Evolutionary conservation across 1,140 invertebrate species (phyloP).

Genomic region (Hylaeus anthracinus): DNA sequence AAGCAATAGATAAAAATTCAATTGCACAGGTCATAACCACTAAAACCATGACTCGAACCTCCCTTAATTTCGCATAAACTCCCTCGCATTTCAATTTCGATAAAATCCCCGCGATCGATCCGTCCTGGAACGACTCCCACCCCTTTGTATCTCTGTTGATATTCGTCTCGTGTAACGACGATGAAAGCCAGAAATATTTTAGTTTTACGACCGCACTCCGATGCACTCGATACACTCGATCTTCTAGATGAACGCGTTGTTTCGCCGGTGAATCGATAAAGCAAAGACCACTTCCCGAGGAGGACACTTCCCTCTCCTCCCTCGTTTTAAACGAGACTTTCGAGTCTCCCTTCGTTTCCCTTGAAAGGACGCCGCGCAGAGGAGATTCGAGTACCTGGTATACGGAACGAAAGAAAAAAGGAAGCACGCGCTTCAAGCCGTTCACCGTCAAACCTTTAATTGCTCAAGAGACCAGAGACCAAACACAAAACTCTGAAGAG

Average conservation of each 20-base stretch:
- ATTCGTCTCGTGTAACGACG: background rate
- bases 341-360: background rate
- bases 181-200: background rate
- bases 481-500: background rate
- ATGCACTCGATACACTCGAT: background rate
- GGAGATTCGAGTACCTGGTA: background rate
- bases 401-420: background rate
- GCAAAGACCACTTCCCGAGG: background rate
- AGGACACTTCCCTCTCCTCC: background rate
- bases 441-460: background rate
- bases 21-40: no score
- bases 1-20: no score
- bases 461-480: background rate
- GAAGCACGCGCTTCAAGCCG: no score
- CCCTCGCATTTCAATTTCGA: no score
- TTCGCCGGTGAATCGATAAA: slow-evolving; percentile 14
- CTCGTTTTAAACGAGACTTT: background rate
- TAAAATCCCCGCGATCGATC: no score
- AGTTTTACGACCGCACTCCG: background rate
- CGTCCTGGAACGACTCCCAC: no score
- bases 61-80: no score
- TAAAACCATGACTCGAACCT: no score
- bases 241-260: slow-evolving; percentile 18
- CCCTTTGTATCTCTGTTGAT: background rate
- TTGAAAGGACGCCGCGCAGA: background rate